A percentile compares a stretch with the other conserved stretches of the same genome.
Evolutionary conservation across 2,113 vertebrate species (phyloP).

Genomic region (Podiceps cristatus): DNA sequence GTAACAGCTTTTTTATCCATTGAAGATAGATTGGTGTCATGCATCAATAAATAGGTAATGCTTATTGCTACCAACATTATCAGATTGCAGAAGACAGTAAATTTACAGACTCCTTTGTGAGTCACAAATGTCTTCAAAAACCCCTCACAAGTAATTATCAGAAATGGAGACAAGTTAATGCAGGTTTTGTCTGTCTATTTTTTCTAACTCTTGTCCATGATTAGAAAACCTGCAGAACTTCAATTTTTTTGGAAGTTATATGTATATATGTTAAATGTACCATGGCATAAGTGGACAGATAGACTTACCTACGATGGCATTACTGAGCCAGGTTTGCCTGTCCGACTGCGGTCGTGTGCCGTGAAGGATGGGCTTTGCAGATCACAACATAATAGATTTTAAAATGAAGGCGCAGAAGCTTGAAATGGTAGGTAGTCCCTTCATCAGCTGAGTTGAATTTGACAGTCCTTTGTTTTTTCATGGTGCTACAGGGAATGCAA

Average conservation of each 20-base stretch:
- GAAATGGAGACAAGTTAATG: slow-evolving; percentile 55
- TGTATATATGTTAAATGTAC: not conserved
- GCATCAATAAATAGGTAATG: slow-evolving; percentile 70
- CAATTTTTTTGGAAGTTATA: not conserved
- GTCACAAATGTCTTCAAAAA: slow-evolving; percentile 59
- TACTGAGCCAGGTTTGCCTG: not conserved
- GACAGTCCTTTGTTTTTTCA: not conserved
- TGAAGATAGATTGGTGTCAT: slow-evolving; percentile 56
- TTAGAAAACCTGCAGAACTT: not conserved
- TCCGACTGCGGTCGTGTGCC: not conserved
- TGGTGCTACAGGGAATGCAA: not conserved
- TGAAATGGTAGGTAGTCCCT: not conserved
- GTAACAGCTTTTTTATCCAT: slow-evolving; percentile 32
- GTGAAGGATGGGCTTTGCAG: not conserved
- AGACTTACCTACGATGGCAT: not conserved
- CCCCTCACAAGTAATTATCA: slow-evolving; percentile 64
- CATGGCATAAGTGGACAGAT: not conserved
- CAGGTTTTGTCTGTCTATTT: slow-evolving; percentile 1
- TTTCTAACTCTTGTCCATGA: not conserved
- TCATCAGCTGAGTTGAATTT: not conserved
- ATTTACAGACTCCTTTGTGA: slow-evolving; percentile 65
- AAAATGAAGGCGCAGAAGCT: not conserved
- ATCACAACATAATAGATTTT: not conserved
- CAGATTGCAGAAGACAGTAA: slow-evolving; percentile 68
- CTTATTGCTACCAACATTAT: slow-evolving; percentile 57